Evolutionary conservation across 2,888 invertebrate genomes (phyloP).

Genomic region (Physocephala rufipes): DNA sequence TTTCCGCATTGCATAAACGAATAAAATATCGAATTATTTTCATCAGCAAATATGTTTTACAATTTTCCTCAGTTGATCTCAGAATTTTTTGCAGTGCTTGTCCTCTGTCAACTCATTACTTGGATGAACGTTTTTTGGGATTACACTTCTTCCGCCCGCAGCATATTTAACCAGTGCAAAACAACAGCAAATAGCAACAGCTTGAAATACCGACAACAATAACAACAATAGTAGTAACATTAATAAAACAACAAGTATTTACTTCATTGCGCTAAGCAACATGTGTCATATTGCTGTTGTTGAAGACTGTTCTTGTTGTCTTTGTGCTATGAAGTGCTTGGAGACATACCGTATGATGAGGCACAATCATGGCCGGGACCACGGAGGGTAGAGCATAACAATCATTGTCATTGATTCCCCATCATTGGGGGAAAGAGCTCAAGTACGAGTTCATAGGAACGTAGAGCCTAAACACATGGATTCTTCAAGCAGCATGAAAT

Average conservation of each 20-base stretch:
- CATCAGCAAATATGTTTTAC: slow-evolving; percentile 38
- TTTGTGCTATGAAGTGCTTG: neutral
- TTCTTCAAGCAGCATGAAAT: neutral
- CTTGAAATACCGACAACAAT: slow-evolving; percentile 1
- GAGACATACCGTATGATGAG: slow-evolving; percentile 7
- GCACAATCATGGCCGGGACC: neutral
- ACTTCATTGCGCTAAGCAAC: slow-evolving; percentile 7
- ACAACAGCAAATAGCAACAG: neutral
- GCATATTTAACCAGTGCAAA: slow-evolving; percentile 17
- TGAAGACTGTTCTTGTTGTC: too few species aligned
- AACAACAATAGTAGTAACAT: neutral
- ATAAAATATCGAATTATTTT: slow-evolving; percentile 33
- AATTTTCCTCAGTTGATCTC: neutral
- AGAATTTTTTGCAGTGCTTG: too few species aligned
- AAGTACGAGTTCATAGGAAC: neutral
- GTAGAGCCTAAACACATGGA: too few species aligned
- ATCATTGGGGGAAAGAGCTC: neutral
- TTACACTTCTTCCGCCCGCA: slow-evolving; percentile 33
- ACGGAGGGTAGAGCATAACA: neutral
- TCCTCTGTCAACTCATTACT: slow-evolving; percentile 27
- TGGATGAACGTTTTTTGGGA: slow-evolving; percentile 14
- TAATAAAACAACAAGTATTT: neutral
- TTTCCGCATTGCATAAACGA: slow-evolving; percentile 16
- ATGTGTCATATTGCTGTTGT: slow-evolving; percentile 16
- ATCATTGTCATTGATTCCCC: neutral